A percentile compares a stretch with the other conserved stretches of the same genome.
Evolutionary conservation across 2,888 invertebrate species (phyloP).

Genomic region (Spilosoma lubricipeda): DNA sequence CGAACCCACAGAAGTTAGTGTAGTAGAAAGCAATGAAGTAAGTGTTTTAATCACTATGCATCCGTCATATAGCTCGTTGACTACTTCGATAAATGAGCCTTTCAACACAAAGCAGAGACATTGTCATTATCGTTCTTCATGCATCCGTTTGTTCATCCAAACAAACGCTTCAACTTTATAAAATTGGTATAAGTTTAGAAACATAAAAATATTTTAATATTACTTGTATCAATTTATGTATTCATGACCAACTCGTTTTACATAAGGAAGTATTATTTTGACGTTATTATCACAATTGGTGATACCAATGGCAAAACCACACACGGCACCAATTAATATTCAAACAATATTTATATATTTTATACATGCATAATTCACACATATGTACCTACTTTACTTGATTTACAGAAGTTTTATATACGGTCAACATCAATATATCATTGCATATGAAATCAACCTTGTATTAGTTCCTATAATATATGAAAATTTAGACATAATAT

Average conservation of each 20-base stretch:
- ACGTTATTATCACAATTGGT: conserved; percentile 42
- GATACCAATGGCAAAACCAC: neutral
- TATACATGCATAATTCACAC: conserved; percentile 3
- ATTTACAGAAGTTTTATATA: neutral
- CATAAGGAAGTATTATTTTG: conserved; percentile 53
- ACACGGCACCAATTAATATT: conserved; percentile 37
- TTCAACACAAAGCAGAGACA: no score
- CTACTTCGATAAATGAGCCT: no score
- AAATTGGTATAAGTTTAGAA: neutral
- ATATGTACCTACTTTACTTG: neutral
- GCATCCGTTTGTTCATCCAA: no score
- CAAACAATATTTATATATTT: conserved; percentile 30
- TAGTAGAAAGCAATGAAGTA: no score
- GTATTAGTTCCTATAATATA: neutral
- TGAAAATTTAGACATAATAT: neutral
- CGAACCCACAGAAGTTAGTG: no score
- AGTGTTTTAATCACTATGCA: no score
- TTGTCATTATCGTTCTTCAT: neutral
- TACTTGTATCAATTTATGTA: neutral
- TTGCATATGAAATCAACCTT: neutral
- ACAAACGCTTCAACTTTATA: neutral
- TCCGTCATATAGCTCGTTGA: no score
- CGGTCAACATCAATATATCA: neutral
- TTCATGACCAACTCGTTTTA: neutral
- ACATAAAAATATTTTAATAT: neutral